phyloP scores from a whole-genome alignment of 1,140 invertebrate genomes.

The Zaprionus africanus region DNA sequence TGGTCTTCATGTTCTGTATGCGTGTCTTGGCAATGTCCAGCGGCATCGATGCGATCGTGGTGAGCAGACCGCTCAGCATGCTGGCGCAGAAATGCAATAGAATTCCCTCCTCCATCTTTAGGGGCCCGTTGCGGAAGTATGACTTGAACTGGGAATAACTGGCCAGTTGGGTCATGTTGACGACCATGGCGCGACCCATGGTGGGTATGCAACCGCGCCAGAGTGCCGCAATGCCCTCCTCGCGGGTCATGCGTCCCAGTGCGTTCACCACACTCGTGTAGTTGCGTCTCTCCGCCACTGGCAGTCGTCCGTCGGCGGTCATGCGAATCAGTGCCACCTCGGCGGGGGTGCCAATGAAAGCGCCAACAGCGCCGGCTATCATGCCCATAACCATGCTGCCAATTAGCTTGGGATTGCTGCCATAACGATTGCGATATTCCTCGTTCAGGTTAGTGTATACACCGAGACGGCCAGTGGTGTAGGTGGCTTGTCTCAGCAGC shows the following conservation, averaged over 20 bases:
- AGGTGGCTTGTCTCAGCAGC: slow-evolving; percentile 98
- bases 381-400: slow-evolving; percentile 89
- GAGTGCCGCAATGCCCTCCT: slow-evolving; percentile 95
- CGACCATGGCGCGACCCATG: slow-evolving; percentile 95
- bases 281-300: slow-evolving; percentile 93
- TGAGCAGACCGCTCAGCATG: slow-evolving; percentile 98
- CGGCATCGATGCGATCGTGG: slow-evolving; percentile 99
- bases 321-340: slow-evolving; percentile 97
- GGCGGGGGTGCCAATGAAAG: slow-evolving; percentile 97
- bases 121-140: slow-evolving; percentile 84
- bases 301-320: slow-evolving; percentile 97
- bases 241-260: slow-evolving; percentile 92
- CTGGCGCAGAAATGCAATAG: slow-evolving; percentile 96
- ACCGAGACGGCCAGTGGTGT: slow-evolving; percentile 98
- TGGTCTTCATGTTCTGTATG: slow-evolving; percentile 98
- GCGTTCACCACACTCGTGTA: slow-evolving; percentile 98
- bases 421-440: slow-evolving; percentile 85
- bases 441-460: slow-evolving; percentile 98
- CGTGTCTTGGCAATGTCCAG: slow-evolving; percentile 99
- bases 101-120: slow-evolving; percentile 95
- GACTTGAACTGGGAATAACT: slow-evolving; percentile 95
- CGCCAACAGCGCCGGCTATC: slow-evolving; percentile 93
- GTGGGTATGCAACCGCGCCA: slow-evolving; percentile 95
- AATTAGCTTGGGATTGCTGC: slow-evolving; percentile 56
- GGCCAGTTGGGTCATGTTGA: slow-evolving; percentile 98